Conservation (phyloP, 2,797 vertebrate species). For the Coregonus suidteri region DNA sequence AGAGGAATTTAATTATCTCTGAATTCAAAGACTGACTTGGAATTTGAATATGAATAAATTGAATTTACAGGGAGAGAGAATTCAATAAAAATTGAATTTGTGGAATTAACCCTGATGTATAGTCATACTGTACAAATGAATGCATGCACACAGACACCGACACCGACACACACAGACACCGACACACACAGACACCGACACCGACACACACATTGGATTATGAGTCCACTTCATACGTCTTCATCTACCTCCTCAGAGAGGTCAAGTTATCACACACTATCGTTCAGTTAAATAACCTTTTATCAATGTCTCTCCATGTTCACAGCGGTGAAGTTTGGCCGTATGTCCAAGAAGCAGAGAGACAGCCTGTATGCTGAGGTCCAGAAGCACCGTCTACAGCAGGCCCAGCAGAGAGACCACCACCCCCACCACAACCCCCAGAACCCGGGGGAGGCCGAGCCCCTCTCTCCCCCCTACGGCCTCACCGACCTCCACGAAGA, state of each 20-base stretch:
- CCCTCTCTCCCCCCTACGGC: slow-evolving; percentile 84
- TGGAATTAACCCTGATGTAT: slow-evolving; percentile 44
- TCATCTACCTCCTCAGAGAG: too few relatives aligned
- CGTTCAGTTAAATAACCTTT: too few relatives aligned
- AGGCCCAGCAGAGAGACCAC: slow-evolving; percentile 73
- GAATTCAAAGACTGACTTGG: too few relatives aligned
- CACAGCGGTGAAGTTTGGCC: slow-evolving; percentile 94
- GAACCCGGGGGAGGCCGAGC: slow-evolving; percentile 83
- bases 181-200: not conserved
- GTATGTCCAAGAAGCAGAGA: slow-evolving; percentile 95
- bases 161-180: not conserved
- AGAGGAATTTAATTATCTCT: too few relatives aligned
- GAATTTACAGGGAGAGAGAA: not conserved
- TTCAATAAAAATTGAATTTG: slow-evolving; percentile 12
- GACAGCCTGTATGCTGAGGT: slow-evolving; percentile 94
- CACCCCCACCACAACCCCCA: slow-evolving; percentile 60
- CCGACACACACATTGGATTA: too few relatives aligned
- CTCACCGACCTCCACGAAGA: slow-evolving; percentile 86
- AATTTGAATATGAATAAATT: not conserved
- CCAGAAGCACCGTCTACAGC: slow-evolving; percentile 90
- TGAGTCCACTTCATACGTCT: too few relatives aligned
- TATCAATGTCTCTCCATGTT: too few relatives aligned
- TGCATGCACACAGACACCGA: not conserved
- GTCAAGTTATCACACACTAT: too few relatives aligned
- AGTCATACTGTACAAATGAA: not conserved